phyloP scores from a whole-genome alignment of 2,888 invertebrate genomes.

The Chrysotoxum bicinctum region DNA sequence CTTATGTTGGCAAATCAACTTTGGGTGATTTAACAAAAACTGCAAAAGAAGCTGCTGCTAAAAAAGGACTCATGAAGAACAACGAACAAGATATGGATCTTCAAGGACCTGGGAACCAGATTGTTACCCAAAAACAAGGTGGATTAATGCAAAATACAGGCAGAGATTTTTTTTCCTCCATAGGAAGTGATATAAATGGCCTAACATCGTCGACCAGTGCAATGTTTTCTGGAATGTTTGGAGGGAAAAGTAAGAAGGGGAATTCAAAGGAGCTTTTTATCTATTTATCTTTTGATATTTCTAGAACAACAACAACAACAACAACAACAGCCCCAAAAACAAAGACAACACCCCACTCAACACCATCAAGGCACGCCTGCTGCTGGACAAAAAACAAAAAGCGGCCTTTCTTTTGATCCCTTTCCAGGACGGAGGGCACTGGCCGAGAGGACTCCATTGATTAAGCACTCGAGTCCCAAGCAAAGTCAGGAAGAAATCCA shows the following conservation, averaged over 20 bases:
- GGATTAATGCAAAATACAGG: constrained; percentile 85
- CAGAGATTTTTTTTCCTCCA: constrained; percentile 93
- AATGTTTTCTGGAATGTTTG: constrained; percentile 97
- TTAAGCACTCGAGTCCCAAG: constrained; percentile 89
- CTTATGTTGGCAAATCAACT: constrained; percentile 94
- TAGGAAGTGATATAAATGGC: constrained; percentile 95
- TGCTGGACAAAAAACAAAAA: constrained; percentile 76
- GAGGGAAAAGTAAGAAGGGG: constrained; percentile 84
- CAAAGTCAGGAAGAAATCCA: constrained; percentile 86
- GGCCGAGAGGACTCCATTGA: constrained; percentile 94
- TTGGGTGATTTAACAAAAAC: constrained; percentile 95
- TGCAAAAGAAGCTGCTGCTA: constrained; percentile 93
- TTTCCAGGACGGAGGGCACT: constrained; percentile 92
- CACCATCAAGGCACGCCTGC: constrained; percentile 76
- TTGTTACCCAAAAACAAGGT: constrained; percentile 79
- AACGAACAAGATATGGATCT: constrained; percentile 75
- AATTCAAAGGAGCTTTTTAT: too few relatives aligned
- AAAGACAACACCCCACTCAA: constrained; percentile 71
- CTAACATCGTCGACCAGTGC: constrained; percentile 95
- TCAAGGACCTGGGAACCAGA: constrained; percentile 76
- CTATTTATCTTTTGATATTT: background rate
- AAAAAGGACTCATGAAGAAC: constrained; percentile 90
- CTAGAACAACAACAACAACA: constrained; percentile 10
- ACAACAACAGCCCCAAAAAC: constrained; percentile 75
- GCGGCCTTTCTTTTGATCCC: constrained; percentile 86